phyloP scores from a whole-genome alignment of 2,113 vertebrate genomes.

The Stigmatopora nigra region DNA sequence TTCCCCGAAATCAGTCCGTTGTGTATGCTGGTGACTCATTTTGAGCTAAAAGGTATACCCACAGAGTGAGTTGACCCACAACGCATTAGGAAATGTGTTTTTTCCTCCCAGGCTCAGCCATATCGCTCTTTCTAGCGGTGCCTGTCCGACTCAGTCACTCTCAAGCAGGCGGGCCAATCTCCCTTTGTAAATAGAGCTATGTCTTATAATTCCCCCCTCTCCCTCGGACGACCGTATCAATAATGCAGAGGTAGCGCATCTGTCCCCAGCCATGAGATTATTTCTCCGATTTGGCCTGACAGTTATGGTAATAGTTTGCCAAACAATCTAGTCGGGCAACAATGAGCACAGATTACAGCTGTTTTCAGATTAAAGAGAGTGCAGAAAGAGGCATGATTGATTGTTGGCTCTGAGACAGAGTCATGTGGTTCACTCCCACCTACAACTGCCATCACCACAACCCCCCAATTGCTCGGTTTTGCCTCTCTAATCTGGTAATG shows the following conservation, averaged over 20 bases:
- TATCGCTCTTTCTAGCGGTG: slow-evolving; percentile 94
- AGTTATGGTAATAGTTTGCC: slow-evolving; percentile 99
- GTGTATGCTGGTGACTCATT: slow-evolving; percentile 73
- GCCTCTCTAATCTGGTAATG: slow-evolving; percentile 71
- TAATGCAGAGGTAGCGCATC: slow-evolving; percentile 94
- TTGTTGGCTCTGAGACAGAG: slow-evolving; percentile 75
- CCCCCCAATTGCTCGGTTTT: slow-evolving; percentile 61
- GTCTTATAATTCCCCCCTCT: slow-evolving; percentile 97
- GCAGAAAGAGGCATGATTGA: slow-evolving; percentile 86
- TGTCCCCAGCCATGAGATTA: slow-evolving; percentile 94
- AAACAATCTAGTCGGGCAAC: slow-evolving; percentile 95
- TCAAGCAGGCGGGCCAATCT: slow-evolving; percentile 96
- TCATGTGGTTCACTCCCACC: slow-evolving; percentile 72
- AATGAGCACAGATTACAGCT: slow-evolving; percentile 93
- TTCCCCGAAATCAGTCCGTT: slow-evolving; percentile 63
- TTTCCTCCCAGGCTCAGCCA: slow-evolving; percentile 77
- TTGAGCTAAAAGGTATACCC: slow-evolving; percentile 67
- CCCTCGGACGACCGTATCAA: slow-evolving; percentile 91
- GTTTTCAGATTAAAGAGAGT: slow-evolving; percentile 84
- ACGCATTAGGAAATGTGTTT: slow-evolving; percentile 74
- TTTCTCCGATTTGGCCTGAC: slow-evolving; percentile 96
- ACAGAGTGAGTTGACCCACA: slow-evolving; percentile 79
- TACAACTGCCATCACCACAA: slow-evolving; percentile 64
- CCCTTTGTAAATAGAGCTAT: slow-evolving; percentile 99
- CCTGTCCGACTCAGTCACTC: slow-evolving; percentile 88